Conservation (phyloP, 2,797 vertebrate species). For the Hypotaenidia philippensis region DNA sequence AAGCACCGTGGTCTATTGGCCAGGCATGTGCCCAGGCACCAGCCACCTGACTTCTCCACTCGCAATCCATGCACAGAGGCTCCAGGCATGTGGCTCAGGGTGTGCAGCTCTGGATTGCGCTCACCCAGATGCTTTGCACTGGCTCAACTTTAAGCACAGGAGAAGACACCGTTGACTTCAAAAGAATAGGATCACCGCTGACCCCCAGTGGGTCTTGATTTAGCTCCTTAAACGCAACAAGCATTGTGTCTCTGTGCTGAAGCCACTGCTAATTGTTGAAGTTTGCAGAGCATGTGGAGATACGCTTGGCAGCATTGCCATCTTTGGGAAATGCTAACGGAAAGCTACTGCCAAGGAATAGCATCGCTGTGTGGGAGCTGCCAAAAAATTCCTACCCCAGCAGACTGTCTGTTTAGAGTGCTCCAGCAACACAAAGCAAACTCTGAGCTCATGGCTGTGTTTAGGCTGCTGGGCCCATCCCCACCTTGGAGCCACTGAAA, state of each 20-base stretch:
- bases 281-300: neutral
- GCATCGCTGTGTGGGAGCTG: neutral
- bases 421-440: slow-evolving; percentile 8
- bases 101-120: fast-evolving
- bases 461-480: neutral
- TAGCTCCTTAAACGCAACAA: neutral
- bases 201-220: fast-evolving
- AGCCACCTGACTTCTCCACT: neutral
- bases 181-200: fast-evolving
- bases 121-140: neutral
- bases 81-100: neutral
- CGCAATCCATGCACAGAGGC: neutral
- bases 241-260: neutral
- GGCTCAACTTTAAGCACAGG: neutral
- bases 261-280: neutral
- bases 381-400: slow-evolving; percentile 3
- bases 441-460: neutral
- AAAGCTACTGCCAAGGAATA: neutral
- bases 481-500: neutral
- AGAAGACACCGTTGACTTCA: neutral
- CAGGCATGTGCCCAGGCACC: neutral
- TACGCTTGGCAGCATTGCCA: slow-evolving; percentile 23
- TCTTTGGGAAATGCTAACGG: slow-evolving; percentile 49
- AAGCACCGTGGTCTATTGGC: neutral
- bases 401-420: neutral